Evolutionary conservation across 2,888 invertebrate genomes (phyloP).

Genomic region (Dorcus parallelipipedus): DNA sequence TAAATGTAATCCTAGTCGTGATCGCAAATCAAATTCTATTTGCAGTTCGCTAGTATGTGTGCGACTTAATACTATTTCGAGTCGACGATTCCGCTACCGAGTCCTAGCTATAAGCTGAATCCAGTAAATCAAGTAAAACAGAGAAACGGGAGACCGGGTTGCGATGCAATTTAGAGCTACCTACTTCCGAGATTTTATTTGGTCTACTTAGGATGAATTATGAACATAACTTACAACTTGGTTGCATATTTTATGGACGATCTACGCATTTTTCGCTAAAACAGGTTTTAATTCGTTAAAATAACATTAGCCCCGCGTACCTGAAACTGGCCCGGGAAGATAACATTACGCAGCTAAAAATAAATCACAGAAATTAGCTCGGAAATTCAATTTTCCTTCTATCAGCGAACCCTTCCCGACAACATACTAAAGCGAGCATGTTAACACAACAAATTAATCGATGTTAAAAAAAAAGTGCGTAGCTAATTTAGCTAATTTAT

Average conservation of each 20-base stretch:
- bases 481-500: too few species aligned
- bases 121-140: slow-evolving; percentile 9
- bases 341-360: too few species aligned
- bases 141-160: background rate
- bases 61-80: slow-evolving; percentile 4
- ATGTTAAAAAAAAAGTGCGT: too few species aligned
- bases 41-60: background rate
- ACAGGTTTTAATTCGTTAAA: background rate
- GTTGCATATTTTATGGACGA: background rate
- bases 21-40: background rate
- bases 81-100: background rate
- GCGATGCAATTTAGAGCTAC: slow-evolving; percentile 1
- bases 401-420: too few species aligned
- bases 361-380: too few species aligned
- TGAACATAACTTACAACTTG: slow-evolving; percentile 1
- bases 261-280: too few species aligned
- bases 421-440: too few species aligned
- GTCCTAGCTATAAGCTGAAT: slow-evolving; percentile 7
- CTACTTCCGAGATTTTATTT: slow-evolving; percentile 10
- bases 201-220: slow-evolving; percentile 6
- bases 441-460: too few species aligned
- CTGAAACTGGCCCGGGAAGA: too few species aligned
- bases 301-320: too few species aligned
- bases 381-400: too few species aligned
- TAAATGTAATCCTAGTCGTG: background rate